Evolutionary conservation across 2,888 invertebrate genomes (phyloP), one percentile per base, ranked within the genome.

Genomic region (Netelia melanura): DNA sequence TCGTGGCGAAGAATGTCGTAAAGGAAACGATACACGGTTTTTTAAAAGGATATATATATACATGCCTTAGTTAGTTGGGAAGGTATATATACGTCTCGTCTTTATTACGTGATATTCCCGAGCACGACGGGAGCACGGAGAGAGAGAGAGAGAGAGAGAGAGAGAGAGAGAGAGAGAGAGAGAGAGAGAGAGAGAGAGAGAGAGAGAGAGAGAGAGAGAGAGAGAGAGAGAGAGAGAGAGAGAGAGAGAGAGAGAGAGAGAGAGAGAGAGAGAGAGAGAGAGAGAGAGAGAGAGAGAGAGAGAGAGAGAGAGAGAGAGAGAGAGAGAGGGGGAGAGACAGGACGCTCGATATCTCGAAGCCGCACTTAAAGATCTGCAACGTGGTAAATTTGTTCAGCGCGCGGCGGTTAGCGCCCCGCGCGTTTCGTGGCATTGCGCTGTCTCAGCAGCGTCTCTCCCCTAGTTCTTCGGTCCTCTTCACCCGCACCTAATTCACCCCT

Each of bases 281-380:
- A 17, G 17, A 17, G 17, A 17, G 17, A 17, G 23, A 65, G 61
- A 77, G 38, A 38, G 38, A 38, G 38, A 38, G 38, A 38, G 1
- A 38, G 38, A 38, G 38, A 6, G 38, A 38, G 38, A 6, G 38
- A 6, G 38, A 38, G 38, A 38, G 38, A 38, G 38, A 3, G 38
- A 38, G 38, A 38, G 38, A 8, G 38, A 6, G 38, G 8, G 38
- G 8, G 38, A 5, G 38, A 38, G 38, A 5, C 2, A 38, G 38
- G 38, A 38, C 5, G 52, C 80, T 67, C 86, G 86, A 87, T 90
- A 90, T 91, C 90, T 89, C 87, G 89, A 91, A 87, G 88, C 87
- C 84, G 87, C 86, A 88, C 91, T 91, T 87, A 86, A 90, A 86
- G 89, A 91, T 90, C 88, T 90, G 91, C 91, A 90, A 91, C 89